Conservation (phyloP, 2,797 vertebrate genomes). For the Melanotaenia pygmaea region DNA sequence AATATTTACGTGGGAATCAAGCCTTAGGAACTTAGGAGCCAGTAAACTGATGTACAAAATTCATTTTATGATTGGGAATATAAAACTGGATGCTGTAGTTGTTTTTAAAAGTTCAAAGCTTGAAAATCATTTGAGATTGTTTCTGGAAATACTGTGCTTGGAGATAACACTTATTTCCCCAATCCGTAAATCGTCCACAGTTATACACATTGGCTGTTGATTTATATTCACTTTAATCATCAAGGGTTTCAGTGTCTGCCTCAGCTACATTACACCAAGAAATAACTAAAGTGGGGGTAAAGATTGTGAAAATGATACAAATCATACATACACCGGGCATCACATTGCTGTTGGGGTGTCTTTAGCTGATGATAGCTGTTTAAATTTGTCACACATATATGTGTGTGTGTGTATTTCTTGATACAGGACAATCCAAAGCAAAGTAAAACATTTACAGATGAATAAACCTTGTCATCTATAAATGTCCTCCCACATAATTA, state of each 20-base stretch:
- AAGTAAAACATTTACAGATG: slow-evolving; percentile 60
- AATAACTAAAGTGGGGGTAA: slow-evolving; percentile 14
- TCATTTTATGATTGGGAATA: slow-evolving; percentile 38
- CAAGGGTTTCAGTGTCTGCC: slow-evolving; percentile 28
- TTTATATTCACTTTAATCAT: slow-evolving; percentile 22
- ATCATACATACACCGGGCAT: neutral
- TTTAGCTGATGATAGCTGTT: slow-evolving; percentile 26
- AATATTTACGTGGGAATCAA: slow-evolving; percentile 38
- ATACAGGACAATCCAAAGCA: slow-evolving; percentile 13
- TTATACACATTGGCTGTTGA: slow-evolving; percentile 11
- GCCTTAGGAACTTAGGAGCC: slow-evolving; percentile 11
- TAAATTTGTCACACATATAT: neutral
- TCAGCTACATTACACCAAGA: neutral
- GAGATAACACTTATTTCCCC: slow-evolving; percentile 20
- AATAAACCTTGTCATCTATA: slow-evolving; percentile 64
- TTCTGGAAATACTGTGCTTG: slow-evolving; percentile 32
- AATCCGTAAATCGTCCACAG: slow-evolving; percentile 23
- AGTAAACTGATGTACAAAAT: slow-evolving; percentile 32
- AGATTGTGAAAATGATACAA: slow-evolving; percentile 29
- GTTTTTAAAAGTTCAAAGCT: slow-evolving; percentile 44
- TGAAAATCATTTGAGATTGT: slow-evolving; percentile 51
- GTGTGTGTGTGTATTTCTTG: slow-evolving; percentile 28
- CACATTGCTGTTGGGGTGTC: slow-evolving; percentile 14
- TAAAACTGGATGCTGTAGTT: slow-evolving; percentile 33
- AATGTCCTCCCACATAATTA: slow-evolving; percentile 70